Conservation (phyloP, 1,140 invertebrate species). For the Ceratosolen fusciceps region DNA sequence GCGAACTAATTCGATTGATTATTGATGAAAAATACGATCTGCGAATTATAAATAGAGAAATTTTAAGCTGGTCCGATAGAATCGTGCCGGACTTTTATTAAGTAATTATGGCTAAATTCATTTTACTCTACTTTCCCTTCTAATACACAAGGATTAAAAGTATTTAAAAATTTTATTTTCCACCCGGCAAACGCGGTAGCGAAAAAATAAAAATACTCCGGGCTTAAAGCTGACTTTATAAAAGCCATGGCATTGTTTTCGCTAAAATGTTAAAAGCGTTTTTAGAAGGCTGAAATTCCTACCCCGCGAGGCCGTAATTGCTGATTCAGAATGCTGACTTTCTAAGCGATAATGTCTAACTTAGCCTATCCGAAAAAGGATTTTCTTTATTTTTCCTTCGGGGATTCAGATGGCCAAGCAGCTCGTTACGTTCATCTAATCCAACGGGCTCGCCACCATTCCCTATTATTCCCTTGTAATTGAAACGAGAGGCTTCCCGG, state of each 20-base stretch:
- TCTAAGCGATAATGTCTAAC: background rate
- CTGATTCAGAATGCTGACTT: background rate
- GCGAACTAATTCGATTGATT: no score
- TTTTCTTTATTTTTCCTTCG: background rate
- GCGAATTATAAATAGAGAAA: no score
- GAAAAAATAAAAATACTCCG: background rate
- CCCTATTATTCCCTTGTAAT: background rate
- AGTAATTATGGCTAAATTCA: no score
- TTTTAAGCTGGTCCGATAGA: no score
- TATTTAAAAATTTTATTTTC: background rate
- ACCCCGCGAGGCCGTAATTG: no score
- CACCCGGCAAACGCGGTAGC: background rate
- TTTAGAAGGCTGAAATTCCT: background rate
- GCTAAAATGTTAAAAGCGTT: constrained; percentile 1
- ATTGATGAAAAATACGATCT: no score
- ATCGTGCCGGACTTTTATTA: no score
- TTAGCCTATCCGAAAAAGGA: background rate
- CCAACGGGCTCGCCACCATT: no score
- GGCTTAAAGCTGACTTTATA: background rate
- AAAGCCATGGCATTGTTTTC: background rate
- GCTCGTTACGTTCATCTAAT: background rate
- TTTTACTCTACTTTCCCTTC: no score
- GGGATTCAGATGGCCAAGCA: background rate
- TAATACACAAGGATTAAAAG: background rate
- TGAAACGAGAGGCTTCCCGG: background rate